Evolutionary conservation across 2,113 vertebrate species (phyloP).

Genomic region (Vireo altiloquus): DNA sequence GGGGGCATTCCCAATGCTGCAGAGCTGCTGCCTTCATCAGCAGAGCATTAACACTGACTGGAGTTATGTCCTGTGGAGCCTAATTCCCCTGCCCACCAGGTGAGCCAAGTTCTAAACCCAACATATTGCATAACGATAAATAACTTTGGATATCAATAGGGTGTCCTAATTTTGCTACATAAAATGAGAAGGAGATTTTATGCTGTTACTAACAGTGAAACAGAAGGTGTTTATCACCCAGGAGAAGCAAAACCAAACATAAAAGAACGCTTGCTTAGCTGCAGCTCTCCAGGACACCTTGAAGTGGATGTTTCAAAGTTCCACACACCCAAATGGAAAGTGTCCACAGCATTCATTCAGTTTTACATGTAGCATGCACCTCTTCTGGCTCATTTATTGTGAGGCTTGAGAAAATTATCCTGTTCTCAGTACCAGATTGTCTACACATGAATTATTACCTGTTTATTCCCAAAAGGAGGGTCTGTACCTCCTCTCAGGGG

Average conservation of each 20-base stretch:
- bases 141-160: not conserved
- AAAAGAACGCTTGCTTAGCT: not conserved
- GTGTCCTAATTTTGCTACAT: not conserved
- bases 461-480: not conserved
- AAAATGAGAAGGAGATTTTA: not conserved
- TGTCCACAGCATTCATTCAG: not conserved
- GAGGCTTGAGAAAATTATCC: not conserved
- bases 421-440: not conserved
- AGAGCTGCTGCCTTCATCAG: not conserved
- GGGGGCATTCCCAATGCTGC: not conserved
- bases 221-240: not conserved
- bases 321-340: not conserved
- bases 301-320: not conserved
- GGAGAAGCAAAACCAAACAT: not conserved
- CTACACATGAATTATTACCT: not conserved
- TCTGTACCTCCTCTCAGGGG: not conserved
- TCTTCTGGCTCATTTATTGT: not conserved
- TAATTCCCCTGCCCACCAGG: not conserved
- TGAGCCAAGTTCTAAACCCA: not conserved
- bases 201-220: not conserved
- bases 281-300: not conserved
- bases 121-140: rapidly evolving
- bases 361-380: not conserved
- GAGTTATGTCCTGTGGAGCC: not conserved
- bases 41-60: not conserved